A percentile compares a stretch with the other conserved stretches of the same genome.
Evolutionary conservation across 2,797 vertebrate genomes (phyloP).

Genomic region (Delichon dasypus): DNA sequence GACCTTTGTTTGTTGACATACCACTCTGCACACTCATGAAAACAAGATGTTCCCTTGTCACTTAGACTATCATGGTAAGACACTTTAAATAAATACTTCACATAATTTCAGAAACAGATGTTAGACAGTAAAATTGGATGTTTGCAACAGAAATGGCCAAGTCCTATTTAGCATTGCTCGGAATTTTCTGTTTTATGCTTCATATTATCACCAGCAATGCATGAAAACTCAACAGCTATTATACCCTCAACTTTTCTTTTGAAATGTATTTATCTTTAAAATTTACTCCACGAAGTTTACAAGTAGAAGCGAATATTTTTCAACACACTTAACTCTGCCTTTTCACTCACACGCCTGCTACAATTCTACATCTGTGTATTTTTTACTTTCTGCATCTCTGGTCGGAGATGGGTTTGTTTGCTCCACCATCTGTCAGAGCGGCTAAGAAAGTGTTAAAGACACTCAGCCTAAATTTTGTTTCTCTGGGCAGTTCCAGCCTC

Average conservation of each 20-base stretch:
- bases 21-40: slow-evolving; percentile 51
- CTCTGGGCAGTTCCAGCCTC: background rate
- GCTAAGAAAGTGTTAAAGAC: background rate
- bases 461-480: background rate
- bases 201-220: background rate
- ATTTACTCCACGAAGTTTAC: background rate
- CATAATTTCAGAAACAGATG: slow-evolving; percentile 70
- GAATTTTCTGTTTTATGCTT: background rate
- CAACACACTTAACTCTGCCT: background rate
- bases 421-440: background rate
- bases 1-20: slow-evolving; percentile 66
- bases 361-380: background rate
- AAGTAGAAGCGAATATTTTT: background rate
- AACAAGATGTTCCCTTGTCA: slow-evolving; percentile 70
- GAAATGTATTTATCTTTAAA: background rate
- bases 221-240: background rate
- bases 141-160: background rate
- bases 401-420: background rate
- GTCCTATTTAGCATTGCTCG: background rate
- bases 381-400: background rate
- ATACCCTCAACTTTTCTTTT: background rate
- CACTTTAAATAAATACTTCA: slow-evolving; percentile 64
- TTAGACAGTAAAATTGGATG: background rate
- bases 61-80: slow-evolving; percentile 44
- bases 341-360: background rate